These are phyloP conservation scores for Lasiurus borealis DNA, from an alignment of 2,113 vertebrate species.

Conservation along the genomic window DNA sequence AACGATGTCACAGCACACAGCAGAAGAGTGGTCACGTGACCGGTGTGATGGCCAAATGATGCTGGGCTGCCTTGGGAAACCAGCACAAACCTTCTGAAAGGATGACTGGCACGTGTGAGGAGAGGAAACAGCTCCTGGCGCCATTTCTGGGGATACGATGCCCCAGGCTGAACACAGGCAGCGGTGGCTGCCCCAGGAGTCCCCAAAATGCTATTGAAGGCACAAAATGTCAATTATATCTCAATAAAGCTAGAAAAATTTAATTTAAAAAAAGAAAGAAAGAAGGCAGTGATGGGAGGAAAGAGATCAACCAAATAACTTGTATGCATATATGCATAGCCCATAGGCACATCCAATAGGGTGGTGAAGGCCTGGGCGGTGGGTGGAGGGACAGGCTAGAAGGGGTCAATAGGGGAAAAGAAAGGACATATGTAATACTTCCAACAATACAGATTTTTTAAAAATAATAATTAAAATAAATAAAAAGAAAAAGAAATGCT, in stretches of 20 bases:
- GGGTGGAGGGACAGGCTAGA: too few relatives aligned
- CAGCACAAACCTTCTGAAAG: background rate
- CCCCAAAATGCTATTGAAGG: background rate
- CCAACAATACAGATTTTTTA: too few relatives aligned
- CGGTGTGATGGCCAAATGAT: background rate
- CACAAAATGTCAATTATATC: background rate
- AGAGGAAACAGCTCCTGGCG: background rate
- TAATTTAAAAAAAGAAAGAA: background rate
- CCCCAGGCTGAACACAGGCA: background rate
- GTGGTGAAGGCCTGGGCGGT: too few relatives aligned
- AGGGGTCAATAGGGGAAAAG: too few relatives aligned
- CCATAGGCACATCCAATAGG: too few relatives aligned
- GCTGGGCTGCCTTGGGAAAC: background rate
- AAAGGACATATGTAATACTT: too few relatives aligned
- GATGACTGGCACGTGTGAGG: accelerated
- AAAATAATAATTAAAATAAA: too few relatives aligned
- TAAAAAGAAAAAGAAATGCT: too few relatives aligned
- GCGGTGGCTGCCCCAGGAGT: accelerated
- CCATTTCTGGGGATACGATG: background rate
- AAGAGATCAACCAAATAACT: too few relatives aligned
- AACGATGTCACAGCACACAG: background rate
- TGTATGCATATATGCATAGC: too few relatives aligned
- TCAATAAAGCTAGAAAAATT: background rate
- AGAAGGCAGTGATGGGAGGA: background rate
- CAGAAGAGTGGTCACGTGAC: background rate